These are phyloP conservation scores for Lochmaea crataegi DNA, from an alignment of 2,888 invertebrate genomes.

Conservation along the genomic window DNA sequence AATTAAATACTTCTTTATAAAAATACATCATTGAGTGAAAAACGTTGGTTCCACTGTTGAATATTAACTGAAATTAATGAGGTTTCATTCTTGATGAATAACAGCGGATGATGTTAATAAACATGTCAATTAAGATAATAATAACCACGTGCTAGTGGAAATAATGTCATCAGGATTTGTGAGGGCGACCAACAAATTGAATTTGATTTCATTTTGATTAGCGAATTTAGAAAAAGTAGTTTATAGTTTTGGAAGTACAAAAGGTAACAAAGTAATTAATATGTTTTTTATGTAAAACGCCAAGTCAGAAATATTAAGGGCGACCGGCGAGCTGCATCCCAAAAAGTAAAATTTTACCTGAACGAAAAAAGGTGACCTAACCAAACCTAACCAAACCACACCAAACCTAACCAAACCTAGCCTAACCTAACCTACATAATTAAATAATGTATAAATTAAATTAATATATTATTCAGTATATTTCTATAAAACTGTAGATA, in stretches of 20 bases:
- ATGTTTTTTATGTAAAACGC: no score
- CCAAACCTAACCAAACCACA: no score
- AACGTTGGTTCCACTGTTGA: constrained; percentile 4
- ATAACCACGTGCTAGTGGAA: constrained; percentile 40
- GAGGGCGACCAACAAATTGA: constrained; percentile 7
- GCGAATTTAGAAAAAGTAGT: not conserved
- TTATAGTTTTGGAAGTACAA: not conserved
- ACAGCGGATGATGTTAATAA: constrained; percentile 43
- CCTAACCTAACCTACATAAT: no score
- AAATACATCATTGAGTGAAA: not conserved
- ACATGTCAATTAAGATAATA: constrained; percentile 40
- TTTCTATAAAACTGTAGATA: no score
- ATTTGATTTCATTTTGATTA: constrained; percentile 6
- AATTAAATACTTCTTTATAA: not conserved
- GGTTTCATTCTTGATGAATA: constrained; percentile 28
- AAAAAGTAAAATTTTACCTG: no score
- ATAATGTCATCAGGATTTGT: constrained; percentile 36
- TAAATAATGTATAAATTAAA: no score
- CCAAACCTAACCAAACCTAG: no score
- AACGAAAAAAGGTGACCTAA: no score
- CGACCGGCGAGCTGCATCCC: no score
- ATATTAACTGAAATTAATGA: not conserved
- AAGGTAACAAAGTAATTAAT: not conserved
- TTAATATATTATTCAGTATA: no score
- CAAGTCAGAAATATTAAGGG: no score